These are phyloP conservation scores for Phaethornis superciliosus DNA, from an alignment of 2,113 vertebrate species.

Conservation along the genomic window DNA sequence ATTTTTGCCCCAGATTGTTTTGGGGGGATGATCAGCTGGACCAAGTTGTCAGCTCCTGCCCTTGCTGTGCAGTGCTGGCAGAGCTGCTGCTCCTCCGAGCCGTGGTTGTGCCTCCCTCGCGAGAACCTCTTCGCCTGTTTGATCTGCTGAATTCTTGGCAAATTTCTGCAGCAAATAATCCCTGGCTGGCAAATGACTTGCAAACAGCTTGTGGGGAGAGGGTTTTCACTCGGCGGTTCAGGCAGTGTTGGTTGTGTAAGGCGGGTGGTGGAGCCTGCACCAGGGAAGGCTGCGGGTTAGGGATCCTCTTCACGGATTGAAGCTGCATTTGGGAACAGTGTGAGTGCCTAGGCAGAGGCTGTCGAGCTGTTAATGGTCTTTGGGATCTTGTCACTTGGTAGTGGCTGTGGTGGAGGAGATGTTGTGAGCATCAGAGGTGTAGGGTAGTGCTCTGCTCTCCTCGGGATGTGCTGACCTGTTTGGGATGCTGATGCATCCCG, in stretches of 20 bases:
- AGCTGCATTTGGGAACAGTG: accelerated
- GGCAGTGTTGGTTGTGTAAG: neutral
- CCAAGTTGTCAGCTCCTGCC: neutral
- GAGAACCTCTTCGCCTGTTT: neutral
- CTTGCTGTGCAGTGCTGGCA: accelerated
- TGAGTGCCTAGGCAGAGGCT: neutral
- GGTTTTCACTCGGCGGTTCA: constrained; percentile 20
- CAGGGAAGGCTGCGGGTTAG: neutral
- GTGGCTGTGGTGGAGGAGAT: neutral
- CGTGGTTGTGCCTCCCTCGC: accelerated
- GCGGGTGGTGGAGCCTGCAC: neutral
- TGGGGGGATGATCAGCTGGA: neutral
- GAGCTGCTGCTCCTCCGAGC: neutral
- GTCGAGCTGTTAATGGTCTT: accelerated
- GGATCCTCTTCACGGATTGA: neutral
- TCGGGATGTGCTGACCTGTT: accelerated
- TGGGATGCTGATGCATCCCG: neutral
- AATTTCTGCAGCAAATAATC: constrained; percentile 36
- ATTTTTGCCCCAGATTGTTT: neutral
- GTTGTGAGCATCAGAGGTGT: neutral
- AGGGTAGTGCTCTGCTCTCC: accelerated
- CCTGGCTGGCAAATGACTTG: constrained; percentile 43
- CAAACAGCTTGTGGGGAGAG: constrained; percentile 37
- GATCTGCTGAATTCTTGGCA: constrained; percentile 24
- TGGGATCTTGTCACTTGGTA: neutral